Percentiles rank a stretch among this genome's conserved stretches.
Evolutionary conservation across 30 jellyfish, hydroid and myxozoan species (phyloP).

Genomic region (Turritopsis rubra): DNA sequence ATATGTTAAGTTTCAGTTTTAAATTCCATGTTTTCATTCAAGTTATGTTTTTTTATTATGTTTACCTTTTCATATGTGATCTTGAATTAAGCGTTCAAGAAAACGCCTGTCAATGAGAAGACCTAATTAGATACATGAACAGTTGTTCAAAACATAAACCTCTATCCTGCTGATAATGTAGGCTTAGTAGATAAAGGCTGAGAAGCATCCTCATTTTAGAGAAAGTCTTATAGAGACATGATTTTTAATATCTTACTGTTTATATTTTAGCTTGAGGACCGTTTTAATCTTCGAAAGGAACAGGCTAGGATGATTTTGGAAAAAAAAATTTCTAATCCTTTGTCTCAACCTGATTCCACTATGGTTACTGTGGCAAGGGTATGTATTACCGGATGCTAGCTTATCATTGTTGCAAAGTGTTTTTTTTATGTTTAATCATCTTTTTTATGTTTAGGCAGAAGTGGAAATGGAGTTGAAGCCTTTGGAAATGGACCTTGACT

Average conservation of each 20-base stretch:
- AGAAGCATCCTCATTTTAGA: neutral
- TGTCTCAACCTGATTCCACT: neutral
- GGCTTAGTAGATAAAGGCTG: too few relatives aligned
- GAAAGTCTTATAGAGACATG: neutral
- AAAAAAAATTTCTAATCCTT: slow-evolving; percentile 6
- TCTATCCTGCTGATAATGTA: too few relatives aligned
- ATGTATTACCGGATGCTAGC: neutral
- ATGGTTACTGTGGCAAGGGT: slow-evolving; percentile 2
- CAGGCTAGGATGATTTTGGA: slow-evolving; percentile 19
- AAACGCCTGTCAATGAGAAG: too few relatives aligned
- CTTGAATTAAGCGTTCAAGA: too few relatives aligned
- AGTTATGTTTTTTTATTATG: too few relatives aligned
- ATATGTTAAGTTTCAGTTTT: too few relatives aligned
- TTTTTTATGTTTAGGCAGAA: slow-evolving; percentile 17
- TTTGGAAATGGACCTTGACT: slow-evolving; percentile 23
- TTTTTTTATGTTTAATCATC: too few relatives aligned
- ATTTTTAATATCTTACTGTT: neutral
- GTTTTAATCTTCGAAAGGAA: slow-evolving; percentile 8
- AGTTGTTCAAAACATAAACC: too few relatives aligned
- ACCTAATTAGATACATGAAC: too few relatives aligned
- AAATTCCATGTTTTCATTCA: too few relatives aligned
- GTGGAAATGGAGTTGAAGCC: slow-evolving; percentile 31
- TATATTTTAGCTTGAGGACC: slow-evolving; percentile 19
- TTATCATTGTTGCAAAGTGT: too few relatives aligned
- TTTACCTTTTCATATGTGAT: too few relatives aligned